Conservation (phyloP, 2,113 vertebrate species). For the Progne subis region DNA sequence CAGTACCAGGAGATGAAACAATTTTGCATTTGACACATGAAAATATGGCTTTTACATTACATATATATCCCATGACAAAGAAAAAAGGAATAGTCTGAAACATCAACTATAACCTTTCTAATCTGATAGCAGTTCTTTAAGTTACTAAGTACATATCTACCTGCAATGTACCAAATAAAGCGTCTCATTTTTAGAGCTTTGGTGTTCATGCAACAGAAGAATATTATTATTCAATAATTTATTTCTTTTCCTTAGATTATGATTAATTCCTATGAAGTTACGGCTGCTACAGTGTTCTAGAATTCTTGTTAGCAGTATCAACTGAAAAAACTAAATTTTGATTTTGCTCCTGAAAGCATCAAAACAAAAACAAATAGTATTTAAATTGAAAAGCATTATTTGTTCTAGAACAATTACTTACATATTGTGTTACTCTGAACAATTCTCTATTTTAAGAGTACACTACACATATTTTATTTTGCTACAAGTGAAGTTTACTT, state of each 20-base stretch:
- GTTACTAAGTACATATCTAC: not conserved
- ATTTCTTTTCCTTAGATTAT: not conserved
- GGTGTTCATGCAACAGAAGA: not conserved
- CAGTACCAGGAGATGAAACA: not conserved
- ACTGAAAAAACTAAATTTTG: not conserved
- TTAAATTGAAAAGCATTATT: not conserved
- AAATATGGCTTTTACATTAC: not conserved
- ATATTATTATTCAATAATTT: not conserved
- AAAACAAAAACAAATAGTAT: not conserved
- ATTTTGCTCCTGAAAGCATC: not conserved
- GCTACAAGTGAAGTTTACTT: constrained; percentile 31
- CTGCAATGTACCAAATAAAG: not conserved
- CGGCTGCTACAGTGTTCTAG: not conserved
- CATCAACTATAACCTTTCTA: not conserved
- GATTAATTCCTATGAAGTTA: not conserved
- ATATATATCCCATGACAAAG: not conserved
- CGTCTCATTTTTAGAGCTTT: not conserved
- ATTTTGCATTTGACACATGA: not conserved
- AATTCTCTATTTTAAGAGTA: not conserved
- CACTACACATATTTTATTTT: not conserved
- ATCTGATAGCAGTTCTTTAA: not conserved
- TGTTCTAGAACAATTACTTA: not conserved
- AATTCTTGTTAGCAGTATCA: not conserved
- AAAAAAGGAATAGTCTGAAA: not conserved
- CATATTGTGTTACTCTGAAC: not conserved